These are phyloP conservation scores for Macrostomum lignano DNA, from an alignment of 1,140 invertebrate genomes.

Conservation along the genomic window DNA sequence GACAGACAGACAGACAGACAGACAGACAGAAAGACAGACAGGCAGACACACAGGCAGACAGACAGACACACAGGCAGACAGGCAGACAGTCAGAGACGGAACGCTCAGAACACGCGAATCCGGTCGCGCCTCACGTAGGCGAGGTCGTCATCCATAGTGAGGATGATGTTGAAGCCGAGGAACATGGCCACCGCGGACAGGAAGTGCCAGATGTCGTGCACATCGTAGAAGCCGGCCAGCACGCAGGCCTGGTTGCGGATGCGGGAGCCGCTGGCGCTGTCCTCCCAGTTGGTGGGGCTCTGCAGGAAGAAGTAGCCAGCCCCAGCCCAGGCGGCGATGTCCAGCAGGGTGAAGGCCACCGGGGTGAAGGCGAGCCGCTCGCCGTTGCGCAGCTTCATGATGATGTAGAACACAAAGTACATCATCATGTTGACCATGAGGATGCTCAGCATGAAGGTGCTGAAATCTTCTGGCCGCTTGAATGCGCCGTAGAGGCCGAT, in stretches of 20 bases:
- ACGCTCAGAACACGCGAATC: no score
- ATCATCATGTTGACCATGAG: conserved; percentile 53
- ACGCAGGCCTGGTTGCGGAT: conserved; percentile 43
- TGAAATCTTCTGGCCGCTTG: conserved; percentile 43
- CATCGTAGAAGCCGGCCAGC: conserved; percentile 49
- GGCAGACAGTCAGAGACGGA: no score
- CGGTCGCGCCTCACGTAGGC: no score
- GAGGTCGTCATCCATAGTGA: no score
- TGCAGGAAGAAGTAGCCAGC: conserved; percentile 46
- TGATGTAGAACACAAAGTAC: conserved; percentile 51
- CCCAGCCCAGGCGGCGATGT: conserved; percentile 37
- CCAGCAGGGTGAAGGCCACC: conserved; percentile 36
- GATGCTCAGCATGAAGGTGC: conserved; percentile 46
- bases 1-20: no score
- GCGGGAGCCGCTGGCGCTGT: conserved; percentile 44
- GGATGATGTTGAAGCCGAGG: conserved; percentile 52
- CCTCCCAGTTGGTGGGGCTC: conserved; percentile 48
- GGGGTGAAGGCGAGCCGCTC: conserved; percentile 39
- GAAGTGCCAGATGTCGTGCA: conserved; percentile 65
- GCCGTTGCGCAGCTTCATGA: conserved; percentile 46
- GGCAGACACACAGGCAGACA: no score
- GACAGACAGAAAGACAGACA: no score
- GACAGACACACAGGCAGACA: no score
- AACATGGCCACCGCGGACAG: conserved; percentile 54
- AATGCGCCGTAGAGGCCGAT: conserved; percentile 38